phyloP scores from a whole-genome alignment of 2,113 vertebrate genomes.

The Proterorhinus semilunaris region DNA sequence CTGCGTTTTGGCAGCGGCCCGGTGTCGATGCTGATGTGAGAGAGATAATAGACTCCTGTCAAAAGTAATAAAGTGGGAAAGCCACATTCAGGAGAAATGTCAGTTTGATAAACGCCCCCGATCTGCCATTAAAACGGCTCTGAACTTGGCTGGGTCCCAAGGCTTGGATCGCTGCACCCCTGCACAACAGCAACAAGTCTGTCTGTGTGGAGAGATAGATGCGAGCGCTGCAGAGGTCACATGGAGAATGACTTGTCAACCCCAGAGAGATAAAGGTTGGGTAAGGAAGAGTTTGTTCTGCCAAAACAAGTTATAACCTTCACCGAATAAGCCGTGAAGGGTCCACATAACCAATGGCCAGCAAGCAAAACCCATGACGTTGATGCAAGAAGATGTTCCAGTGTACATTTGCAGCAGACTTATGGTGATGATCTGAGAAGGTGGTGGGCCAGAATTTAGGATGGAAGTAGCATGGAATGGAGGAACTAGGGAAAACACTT shows the following conservation, averaged over 20 bases:
- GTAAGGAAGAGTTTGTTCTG: not conserved
- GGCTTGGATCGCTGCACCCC: constrained; percentile 25
- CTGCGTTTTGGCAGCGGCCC: not conserved
- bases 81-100: constrained; percentile 30
- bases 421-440: too few relatives aligned
- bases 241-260: not conserved
- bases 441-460: too few relatives aligned
- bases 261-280: not conserved
- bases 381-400: too few relatives aligned
- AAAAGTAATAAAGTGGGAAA: constrained; percentile 17
- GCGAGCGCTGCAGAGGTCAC: constrained; percentile 22
- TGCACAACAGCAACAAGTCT: constrained; percentile 33
- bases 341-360: too few relatives aligned
- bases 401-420: too few relatives aligned
- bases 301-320: too few relatives aligned
- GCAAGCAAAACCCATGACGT: too few relatives aligned
- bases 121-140: constrained; percentile 49
- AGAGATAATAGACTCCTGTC: constrained; percentile 23
- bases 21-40: constrained; percentile 18
- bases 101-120: constrained; percentile 33
- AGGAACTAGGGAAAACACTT: too few relatives aligned
- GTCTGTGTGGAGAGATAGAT: constrained; percentile 50
- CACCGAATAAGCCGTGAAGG: too few relatives aligned
- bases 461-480: too few relatives aligned
- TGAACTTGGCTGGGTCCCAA: constrained; percentile 30